Percentiles rank a stretch among this genome's conserved stretches.
Conservation (phyloP, 2,888 invertebrate species). For the Sialis fuliginosa region DNA sequence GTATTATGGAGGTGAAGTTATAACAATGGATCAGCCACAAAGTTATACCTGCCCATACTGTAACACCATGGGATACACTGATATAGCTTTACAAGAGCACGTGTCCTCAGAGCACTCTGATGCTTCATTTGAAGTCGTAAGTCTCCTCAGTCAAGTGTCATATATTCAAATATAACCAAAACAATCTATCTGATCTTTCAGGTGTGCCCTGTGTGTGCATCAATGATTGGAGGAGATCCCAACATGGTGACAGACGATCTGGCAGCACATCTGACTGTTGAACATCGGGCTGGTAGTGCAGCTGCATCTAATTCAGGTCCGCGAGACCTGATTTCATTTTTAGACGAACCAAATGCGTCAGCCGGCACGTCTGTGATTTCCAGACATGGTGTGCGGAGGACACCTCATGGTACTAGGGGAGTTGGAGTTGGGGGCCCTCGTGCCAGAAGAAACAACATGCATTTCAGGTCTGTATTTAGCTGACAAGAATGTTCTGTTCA, state of each 20-base stretch:
- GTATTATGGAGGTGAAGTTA: conserved; percentile 89
- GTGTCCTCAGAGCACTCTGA: conserved; percentile 84
- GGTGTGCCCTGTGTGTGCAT: conserved; percentile 86
- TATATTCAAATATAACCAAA: neutral
- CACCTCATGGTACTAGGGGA: conserved; percentile 37
- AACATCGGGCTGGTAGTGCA: conserved; percentile 48
- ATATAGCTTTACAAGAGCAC: conserved; percentile 78
- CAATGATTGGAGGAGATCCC: conserved; percentile 90
- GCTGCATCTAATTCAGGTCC: conserved; percentile 37
- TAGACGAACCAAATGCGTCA: conserved; percentile 77
- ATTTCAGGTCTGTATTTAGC: conserved; percentile 47
- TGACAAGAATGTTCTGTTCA: neutral
- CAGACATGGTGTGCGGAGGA: conserved; percentile 26
- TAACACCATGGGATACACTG: conserved; percentile 90
- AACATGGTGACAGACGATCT: conserved; percentile 97
- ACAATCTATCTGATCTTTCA: conserved; percentile 1
- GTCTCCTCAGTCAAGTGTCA: conserved; percentile 14
- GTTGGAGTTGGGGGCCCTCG: conserved; percentile 59
- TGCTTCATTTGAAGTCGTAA: conserved; percentile 74
- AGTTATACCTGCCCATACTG: conserved; percentile 97
- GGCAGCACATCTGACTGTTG: conserved; percentile 85
- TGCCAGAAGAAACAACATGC: conserved; percentile 82
- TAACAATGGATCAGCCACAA: conserved; percentile 82
- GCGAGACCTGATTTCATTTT: conserved; percentile 81
- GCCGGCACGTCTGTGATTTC: conserved; percentile 22